A percentile compares a stretch with the other conserved stretches of the same genome.
Evolutionary conservation across 2,113 vertebrate species (phyloP).

Genomic region (Camelus dromedarius): DNA sequence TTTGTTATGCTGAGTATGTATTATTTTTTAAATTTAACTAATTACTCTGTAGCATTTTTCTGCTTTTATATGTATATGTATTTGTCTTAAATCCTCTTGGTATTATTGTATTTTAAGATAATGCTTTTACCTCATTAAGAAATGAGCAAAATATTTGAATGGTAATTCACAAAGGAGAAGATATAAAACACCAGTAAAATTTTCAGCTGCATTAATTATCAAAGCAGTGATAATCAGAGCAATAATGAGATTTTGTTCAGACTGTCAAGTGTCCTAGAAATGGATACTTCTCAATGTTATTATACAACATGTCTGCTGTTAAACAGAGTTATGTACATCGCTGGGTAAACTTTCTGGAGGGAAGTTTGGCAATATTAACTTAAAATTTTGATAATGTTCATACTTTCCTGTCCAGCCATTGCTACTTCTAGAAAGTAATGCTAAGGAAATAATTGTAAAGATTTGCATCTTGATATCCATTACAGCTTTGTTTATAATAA

Average conservation of each 20-base stretch:
- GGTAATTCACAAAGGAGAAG: constrained; percentile 19
- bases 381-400: background rate
- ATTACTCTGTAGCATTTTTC: background rate
- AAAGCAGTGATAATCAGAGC: constrained; percentile 30
- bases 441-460: background rate
- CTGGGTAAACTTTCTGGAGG: background rate
- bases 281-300: background rate
- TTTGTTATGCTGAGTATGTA: background rate
- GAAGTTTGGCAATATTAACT: background rate
- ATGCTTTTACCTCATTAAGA: background rate
- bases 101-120: background rate
- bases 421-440: background rate
- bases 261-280: background rate
- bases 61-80: background rate
- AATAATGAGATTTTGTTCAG: constrained; percentile 24
- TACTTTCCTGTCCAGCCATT: background rate
- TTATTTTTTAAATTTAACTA: constrained; percentile 5
- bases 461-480: background rate
- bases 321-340: background rate
- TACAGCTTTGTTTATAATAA: background rate
- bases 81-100: background rate
- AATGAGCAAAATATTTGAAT: background rate
- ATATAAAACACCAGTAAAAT: constrained; percentile 10
- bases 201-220: constrained; percentile 48
- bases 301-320: background rate